Evolutionary conservation across 2,113 vertebrate genomes (phyloP).

Genomic region (Dromaius novaehollandiae): DNA sequence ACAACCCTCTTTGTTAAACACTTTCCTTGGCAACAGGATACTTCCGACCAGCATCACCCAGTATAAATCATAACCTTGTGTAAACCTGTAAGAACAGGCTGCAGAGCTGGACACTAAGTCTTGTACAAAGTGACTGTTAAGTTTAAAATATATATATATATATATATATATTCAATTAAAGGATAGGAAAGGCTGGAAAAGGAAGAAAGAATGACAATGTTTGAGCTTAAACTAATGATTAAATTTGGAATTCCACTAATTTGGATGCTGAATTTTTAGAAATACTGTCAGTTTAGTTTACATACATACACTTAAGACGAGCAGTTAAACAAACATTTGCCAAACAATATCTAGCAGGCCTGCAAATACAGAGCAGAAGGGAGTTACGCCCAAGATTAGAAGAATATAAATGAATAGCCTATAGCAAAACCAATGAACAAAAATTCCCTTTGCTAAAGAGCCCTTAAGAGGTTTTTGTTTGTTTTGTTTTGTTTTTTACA

Average conservation of each 20-base stretch:
- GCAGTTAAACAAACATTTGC: neutral
- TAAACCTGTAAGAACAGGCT: neutral
- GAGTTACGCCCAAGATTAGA: neutral
- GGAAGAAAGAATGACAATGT: neutral
- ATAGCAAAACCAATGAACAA: neutral
- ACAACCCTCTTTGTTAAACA: conserved; percentile 32
- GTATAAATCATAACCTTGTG: neutral
- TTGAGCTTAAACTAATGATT: neutral
- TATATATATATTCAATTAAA: neutral
- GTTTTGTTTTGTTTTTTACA: too few species aligned
- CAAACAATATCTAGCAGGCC: neutral
- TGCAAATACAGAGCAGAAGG: neutral
- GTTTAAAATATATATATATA: too few species aligned
- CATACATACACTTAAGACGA: rapidly evolving
- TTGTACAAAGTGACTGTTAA: neutral
- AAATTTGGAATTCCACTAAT: neutral
- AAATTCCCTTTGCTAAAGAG: neutral
- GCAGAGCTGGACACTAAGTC: neutral
- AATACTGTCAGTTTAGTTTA: neutral
- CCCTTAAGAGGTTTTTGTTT: rapidly evolving
- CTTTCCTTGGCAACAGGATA: conserved; percentile 4
- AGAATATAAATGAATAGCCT: neutral
- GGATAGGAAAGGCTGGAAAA: neutral
- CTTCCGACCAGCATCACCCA: neutral
- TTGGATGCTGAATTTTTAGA: neutral